Evolutionary conservation across 2,113 vertebrate species (phyloP).

Genomic region (Eulemur rufifrons): DNA sequence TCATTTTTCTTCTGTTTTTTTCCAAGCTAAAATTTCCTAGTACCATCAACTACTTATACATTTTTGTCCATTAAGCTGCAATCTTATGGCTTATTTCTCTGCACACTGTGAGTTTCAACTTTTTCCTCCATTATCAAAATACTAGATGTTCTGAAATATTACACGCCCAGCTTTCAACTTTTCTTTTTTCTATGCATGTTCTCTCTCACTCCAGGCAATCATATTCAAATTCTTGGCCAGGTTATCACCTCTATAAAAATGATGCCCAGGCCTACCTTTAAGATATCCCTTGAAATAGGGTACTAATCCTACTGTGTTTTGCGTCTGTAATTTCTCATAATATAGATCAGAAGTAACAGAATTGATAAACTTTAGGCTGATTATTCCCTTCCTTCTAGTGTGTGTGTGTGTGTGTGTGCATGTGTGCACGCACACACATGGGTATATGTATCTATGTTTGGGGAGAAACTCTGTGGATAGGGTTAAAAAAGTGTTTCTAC

Average conservation of each 20-base stretch:
- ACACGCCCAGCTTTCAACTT: neutral
- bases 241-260: neutral
- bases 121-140: neutral
- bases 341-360: neutral
- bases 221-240: neutral
- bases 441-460: neutral
- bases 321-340: neutral
- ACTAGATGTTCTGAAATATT: neutral
- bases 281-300: neutral
- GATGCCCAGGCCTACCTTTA: neutral
- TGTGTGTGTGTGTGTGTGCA: fast-evolving
- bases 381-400: neutral
- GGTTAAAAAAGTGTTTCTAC: neutral
- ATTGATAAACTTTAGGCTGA: neutral
- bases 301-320: neutral
- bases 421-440: neutral
- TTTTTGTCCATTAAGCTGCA: neutral
- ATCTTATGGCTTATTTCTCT: neutral
- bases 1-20: neutral
- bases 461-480: neutral
- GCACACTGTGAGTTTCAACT: neutral
- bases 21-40: neutral
- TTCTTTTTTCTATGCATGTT: neutral
- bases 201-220: neutral
- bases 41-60: neutral